Conservation (phyloP, 1,140 invertebrate species). For the Hermetia illucens region DNA sequence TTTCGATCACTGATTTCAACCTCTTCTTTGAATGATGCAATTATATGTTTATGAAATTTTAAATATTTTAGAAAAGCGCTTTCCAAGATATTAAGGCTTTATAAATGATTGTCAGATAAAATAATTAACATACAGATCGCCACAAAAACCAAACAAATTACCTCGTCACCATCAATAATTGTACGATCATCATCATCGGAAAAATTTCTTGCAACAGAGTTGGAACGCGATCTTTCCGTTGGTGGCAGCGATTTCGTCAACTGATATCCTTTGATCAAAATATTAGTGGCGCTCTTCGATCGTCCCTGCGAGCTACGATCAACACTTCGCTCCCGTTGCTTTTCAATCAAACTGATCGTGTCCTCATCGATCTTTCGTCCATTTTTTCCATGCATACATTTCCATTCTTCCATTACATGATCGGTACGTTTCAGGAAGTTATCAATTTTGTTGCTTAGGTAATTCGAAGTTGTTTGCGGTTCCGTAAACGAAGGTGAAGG, state of each 20-base stretch:
- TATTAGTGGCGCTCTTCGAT: slow-evolving; percentile 61
- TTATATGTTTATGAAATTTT: too few relatives aligned
- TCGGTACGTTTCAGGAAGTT: slow-evolving; percentile 69
- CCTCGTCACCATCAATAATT: slow-evolving; percentile 25
- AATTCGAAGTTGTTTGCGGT: slow-evolving; percentile 56
- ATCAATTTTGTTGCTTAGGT: slow-evolving; percentile 56
- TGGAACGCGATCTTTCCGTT: slow-evolving; percentile 29
- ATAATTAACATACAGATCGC: too few relatives aligned
- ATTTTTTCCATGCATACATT: slow-evolving; percentile 21
- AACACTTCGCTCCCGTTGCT: slow-evolving; percentile 24
- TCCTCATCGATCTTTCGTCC: slow-evolving; percentile 33
- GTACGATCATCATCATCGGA: slow-evolving; percentile 26
- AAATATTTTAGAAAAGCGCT: too few relatives aligned
- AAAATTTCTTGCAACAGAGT: slow-evolving; percentile 34
- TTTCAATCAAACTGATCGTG: slow-evolving; percentile 25
- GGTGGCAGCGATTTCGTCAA: slow-evolving; percentile 42
- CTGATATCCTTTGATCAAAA: slow-evolving; percentile 63
- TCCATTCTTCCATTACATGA: slow-evolving; percentile 75
- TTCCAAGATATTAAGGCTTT: too few relatives aligned
- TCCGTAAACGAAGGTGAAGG: slow-evolving; percentile 58
- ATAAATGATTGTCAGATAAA: too few relatives aligned
- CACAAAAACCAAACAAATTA: too few relatives aligned
- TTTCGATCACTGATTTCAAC: too few relatives aligned
- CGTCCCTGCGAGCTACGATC: slow-evolving; percentile 34
- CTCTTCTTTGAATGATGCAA: too few relatives aligned